phyloP scores from a whole-genome alignment of 1,140 invertebrate genomes.

The Eumeta japonica region DNA sequence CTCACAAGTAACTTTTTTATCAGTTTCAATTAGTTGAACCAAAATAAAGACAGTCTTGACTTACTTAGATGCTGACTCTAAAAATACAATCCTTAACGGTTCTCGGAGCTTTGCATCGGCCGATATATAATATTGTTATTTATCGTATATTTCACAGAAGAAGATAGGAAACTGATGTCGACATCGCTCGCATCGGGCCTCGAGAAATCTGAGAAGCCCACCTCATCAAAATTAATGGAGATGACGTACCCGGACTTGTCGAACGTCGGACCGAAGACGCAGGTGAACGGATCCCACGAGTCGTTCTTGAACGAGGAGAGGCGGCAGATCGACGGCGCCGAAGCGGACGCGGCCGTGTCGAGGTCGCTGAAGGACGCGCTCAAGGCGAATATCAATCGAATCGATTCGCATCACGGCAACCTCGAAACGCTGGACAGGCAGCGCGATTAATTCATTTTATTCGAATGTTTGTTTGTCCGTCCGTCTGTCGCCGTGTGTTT shows the following conservation, averaged over 20 bases:
- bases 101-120: too few relatives aligned
- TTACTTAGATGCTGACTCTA: too few relatives aligned
- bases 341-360: constrained; percentile 10
- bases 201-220: constrained; percentile 19
- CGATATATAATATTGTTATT: too few relatives aligned
- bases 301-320: constrained; percentile 38
- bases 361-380: constrained; percentile 27
- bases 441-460: too few relatives aligned
- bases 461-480: too few relatives aligned
- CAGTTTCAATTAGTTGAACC: too few relatives aligned
- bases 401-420: constrained; percentile 51
- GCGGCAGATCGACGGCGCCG: constrained; percentile 16
- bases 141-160: too few relatives aligned
- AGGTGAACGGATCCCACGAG: constrained; percentile 34
- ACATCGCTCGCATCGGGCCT: constrained; percentile 32
- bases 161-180: constrained; percentile 20
- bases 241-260: background rate
- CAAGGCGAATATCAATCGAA: constrained; percentile 54
- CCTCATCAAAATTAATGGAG: constrained; percentile 1
- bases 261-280: constrained; percentile 11
- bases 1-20: too few relatives aligned
- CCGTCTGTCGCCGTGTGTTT: too few relatives aligned
- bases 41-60: too few relatives aligned
- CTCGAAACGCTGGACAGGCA: constrained; percentile 31
- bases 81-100: too few relatives aligned